Conservation (phyloP, 2,113 vertebrate species). For the Tonatia bakeri region DNA sequence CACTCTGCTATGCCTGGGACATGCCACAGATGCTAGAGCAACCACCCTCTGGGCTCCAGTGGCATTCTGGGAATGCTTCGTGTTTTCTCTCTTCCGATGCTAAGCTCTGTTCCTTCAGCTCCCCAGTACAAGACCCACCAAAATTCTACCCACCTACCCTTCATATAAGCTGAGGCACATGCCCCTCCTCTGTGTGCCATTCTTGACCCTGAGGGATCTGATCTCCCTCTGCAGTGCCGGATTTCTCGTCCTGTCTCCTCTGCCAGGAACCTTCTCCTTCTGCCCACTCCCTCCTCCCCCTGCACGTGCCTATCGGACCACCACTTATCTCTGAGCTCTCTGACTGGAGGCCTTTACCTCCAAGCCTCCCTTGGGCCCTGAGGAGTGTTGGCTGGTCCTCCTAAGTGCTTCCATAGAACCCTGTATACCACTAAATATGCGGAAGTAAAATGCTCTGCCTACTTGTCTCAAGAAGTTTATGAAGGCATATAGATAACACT, state of each 20-base stretch:
- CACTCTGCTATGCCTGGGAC: not conserved
- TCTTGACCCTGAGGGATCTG: not conserved
- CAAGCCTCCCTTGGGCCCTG: not conserved
- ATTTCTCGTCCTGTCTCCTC: not conserved
- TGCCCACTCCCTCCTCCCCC: not conserved
- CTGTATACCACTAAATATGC: not conserved
- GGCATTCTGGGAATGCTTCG: not conserved
- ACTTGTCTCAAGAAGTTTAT: not conserved
- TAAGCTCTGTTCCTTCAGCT: not conserved
- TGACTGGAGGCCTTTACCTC: not conserved
- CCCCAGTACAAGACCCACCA: not conserved
- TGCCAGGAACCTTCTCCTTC: not conserved
- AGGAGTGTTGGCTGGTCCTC: not conserved
- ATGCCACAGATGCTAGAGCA: not conserved
- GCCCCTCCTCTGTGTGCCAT: not conserved
- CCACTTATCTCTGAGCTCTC: not conserved
- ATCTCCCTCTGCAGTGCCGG: not conserved
- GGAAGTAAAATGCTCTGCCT: not conserved
- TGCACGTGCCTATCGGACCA: not conserved
- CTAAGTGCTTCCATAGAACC: not conserved
- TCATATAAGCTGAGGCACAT: rapidly evolving
- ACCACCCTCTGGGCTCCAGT: rapidly evolving
- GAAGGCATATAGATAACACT: not conserved
- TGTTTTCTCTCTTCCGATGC: not conserved
- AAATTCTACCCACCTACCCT: not conserved